Evolutionary conservation across 2,888 invertebrate species (phyloP), one percentile per base, ranked within the genome.

Genomic region (Philereme vetulata): DNA sequence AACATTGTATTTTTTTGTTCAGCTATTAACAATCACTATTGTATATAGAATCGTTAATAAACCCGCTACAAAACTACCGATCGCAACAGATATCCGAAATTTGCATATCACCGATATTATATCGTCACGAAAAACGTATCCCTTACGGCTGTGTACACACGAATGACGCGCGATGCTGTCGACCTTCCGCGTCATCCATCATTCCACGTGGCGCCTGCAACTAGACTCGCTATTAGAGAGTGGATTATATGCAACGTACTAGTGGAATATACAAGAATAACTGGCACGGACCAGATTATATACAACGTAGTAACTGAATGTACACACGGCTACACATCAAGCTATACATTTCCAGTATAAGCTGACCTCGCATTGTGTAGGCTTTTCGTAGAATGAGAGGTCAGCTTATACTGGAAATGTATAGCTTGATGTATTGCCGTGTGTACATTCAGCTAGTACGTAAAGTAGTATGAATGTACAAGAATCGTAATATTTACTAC

Each of bases 51-150:
- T 49, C 53, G 6, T 64, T 75, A 78, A 72, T 77, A 73, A 75
- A 74, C 70, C 61, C 62, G 56, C 58, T 62, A 65, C 45, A 53
- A 52, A 64, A 67, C 64, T 69, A 72, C 70, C 71, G 70, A 75
- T 75, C 70, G 72, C 69, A 64, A 72, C 80, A 77, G 80, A 82
- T 83, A 84, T 74, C 73, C 74, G 84, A 83, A 90, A 91, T 92
- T 91, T 91, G 91, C 91, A 92, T 92, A 91, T 91, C 91, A 88
- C 89, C 90, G 82, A 91, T 91, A 92, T 92, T 90, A 92, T 91
- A 91, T 86, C 91, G 90, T 91, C 91, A 90, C 88, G 92, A 90
- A 92, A 92, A 92, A 90, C 92, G 91, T 92, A 91, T 92, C 90
- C 92, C 90, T 90, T 91, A 91, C 92, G 92, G 84, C 89, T 91